Evolutionary conservation across 2,113 vertebrate species (phyloP), one percentile per base, ranked within the genome.

Genomic region (Onychostruthus taczanowskii): DNA sequence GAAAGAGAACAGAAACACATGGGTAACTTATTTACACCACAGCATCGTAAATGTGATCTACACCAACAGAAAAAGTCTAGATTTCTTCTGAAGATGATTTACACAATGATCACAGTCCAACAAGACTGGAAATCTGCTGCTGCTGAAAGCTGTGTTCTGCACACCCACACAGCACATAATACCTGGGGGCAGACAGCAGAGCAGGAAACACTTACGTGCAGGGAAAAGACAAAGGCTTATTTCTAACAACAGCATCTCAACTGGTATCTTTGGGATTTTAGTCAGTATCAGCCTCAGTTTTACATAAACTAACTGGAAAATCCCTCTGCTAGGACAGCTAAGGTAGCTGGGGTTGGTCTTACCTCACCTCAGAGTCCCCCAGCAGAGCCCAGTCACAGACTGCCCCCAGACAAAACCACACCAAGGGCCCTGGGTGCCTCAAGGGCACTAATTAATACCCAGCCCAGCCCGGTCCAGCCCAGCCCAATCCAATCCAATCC

Each of bases 381-480:
- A 14, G 10, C 5, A 23, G 24, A 26, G 75, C 59, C 13, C 52
- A 52, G 20, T 35, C 39, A 4, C 39, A 12, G 4, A 1, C 28
- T 3, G 0, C 0, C 5, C 13, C 4, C 8, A 16, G 17, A 59
- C 52, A 53, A 18, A 23, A 3, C 1, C 30, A 3, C 3, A 1
- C 6, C 9, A 13, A 9, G 1, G 4, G 7, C 10, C 1, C 0
- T 0, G 0, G 2, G 1, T 1, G 7, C 53, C 49, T 6, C 3
- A 16, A 8, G 21, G 4, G 44, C 33, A 0, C 24, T 23, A 26
- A 75, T 53, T 11, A 15, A 63, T 2, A 13, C 4, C 44, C 17
- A 11, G 17, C 13, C 52, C 11, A n/a, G 24, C 43, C 23, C 15
- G 13, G 4, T 10, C 52, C 11, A 27, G 24, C 43, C 23, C 18